A percentile compares a stretch with the other conserved stretches of the same genome.
Conservation (phyloP, 2,888 invertebrate genomes). For the Omphaloscelis lunosa region DNA sequence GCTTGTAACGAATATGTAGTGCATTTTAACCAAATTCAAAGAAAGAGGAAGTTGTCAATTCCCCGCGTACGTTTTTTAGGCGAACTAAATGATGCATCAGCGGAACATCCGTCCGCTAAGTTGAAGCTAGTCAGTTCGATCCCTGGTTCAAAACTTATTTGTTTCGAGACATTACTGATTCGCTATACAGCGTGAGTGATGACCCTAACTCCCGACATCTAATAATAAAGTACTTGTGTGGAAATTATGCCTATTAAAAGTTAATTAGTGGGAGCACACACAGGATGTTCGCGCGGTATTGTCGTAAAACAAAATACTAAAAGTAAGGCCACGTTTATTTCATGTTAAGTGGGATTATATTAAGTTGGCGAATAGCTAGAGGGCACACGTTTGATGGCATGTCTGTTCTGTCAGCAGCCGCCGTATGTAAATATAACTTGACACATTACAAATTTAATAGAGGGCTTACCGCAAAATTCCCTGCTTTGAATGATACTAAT, state of each 20-base stretch:
- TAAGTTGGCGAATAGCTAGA: conserved; percentile 67
- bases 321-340: conserved; percentile 68
- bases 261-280: conserved; percentile 69
- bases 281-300: conserved; percentile 69
- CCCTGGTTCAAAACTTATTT: conserved; percentile 21
- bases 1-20: conserved; percentile 36
- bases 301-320: conserved; percentile 70
- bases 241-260: conserved; percentile 71
- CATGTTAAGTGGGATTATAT: conserved; percentile 69
- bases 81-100: conserved; percentile 49
- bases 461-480: conserved; percentile 63
- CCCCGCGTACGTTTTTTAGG: conserved; percentile 49
- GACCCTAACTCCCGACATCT: conserved; percentile 55
- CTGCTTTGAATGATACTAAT: conserved; percentile 61
- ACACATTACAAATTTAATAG: conserved; percentile 71
- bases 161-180: conserved; percentile 31
- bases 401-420: conserved; percentile 68
- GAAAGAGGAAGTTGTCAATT: conserved; percentile 63
- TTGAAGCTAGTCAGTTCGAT: conserved; percentile 40
- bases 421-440: conserved; percentile 69
- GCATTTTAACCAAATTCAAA: conserved; percentile 55
- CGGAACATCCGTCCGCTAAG: conserved; percentile 46
- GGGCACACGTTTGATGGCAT: conserved; percentile 65
- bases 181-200: conserved; percentile 43
- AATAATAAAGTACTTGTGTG: conserved; percentile 63